Conservation (phyloP, 2,113 vertebrate species). For the Upupa epops region DNA sequence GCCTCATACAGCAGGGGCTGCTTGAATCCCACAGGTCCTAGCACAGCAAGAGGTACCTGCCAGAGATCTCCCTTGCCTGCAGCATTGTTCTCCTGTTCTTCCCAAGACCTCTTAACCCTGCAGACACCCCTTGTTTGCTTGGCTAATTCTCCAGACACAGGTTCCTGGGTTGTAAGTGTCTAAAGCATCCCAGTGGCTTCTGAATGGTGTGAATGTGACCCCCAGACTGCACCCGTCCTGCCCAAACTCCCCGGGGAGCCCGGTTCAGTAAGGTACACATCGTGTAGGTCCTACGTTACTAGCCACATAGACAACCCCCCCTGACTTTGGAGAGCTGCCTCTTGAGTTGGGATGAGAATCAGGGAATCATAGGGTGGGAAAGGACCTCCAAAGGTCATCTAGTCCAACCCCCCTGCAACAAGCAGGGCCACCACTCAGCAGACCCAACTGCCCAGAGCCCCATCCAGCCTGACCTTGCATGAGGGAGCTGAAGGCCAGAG, state of each 20-base stretch:
- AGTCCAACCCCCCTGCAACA: too few species aligned
- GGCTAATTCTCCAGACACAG: neutral
- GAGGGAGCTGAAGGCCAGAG: neutral
- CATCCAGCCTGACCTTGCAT: too few species aligned
- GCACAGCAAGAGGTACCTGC: neutral
- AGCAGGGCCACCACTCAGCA: too few species aligned
- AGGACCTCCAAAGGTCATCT: too few species aligned
- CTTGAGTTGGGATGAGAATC: neutral
- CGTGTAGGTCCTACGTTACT: neutral
- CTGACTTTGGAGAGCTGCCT: neutral
- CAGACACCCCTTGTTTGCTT: neutral
- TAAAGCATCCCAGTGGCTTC: neutral
- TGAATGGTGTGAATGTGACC: neutral
- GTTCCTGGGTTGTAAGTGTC: neutral
- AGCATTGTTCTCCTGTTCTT: neutral
- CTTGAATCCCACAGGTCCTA: neutral
- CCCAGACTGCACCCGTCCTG: neutral
- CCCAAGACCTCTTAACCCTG: neutral
- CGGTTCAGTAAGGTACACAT: neutral
- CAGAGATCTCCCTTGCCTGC: neutral
- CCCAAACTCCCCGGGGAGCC: neutral
- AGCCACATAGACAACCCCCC: neutral
- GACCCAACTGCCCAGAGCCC: too few species aligned
- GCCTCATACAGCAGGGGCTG: neutral
- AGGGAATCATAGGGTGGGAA: too few species aligned